These are phyloP conservation scores for Apotomis turbidana DNA, from an alignment of 2,888 invertebrate genomes.

Conservation along the genomic window DNA sequence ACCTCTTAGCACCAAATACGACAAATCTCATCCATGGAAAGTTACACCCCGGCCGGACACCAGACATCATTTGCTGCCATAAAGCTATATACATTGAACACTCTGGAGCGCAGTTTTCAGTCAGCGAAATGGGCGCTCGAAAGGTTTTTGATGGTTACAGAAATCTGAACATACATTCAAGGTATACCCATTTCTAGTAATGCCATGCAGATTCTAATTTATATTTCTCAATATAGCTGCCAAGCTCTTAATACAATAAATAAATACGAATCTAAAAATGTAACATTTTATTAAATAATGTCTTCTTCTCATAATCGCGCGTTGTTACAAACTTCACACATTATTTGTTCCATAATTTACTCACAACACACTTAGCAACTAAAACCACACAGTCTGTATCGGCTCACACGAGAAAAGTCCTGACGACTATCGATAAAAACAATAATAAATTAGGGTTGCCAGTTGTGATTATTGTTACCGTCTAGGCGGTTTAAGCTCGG, in stretches of 20 bases:
- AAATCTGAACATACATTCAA: too few species aligned
- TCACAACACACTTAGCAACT: conserved; percentile 74
- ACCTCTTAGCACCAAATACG: too few species aligned
- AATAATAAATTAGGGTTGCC: conserved; percentile 33
- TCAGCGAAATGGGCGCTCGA: too few species aligned
- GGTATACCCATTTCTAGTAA: too few species aligned
- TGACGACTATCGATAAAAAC: conserved; percentile 27
- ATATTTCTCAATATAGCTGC: too few species aligned
- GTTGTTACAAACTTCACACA: conserved; percentile 74
- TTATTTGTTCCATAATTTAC: conserved; percentile 82
- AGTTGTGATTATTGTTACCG: conserved; percentile 23
- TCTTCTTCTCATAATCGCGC: conserved; percentile 70
- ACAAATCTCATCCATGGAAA: too few species aligned
- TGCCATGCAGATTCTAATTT: too few species aligned
- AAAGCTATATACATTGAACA: too few species aligned
- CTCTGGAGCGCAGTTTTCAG: too few species aligned
- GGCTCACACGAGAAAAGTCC: conserved; percentile 70
- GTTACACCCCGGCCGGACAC: too few species aligned
- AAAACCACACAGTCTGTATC: conserved; percentile 70
- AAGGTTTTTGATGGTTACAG: too few species aligned
- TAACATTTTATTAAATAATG: conserved; percentile 82
- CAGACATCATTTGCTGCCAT: too few species aligned
- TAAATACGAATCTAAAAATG: conserved; percentile 58
- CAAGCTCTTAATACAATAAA: conserved; percentile 14
- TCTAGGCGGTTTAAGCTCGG: conserved; percentile 7